Evolutionary conservation across 2,113 vertebrate species (phyloP), one percentile per base, ranked within the genome.

Genomic region (Pedetes capensis): DNA sequence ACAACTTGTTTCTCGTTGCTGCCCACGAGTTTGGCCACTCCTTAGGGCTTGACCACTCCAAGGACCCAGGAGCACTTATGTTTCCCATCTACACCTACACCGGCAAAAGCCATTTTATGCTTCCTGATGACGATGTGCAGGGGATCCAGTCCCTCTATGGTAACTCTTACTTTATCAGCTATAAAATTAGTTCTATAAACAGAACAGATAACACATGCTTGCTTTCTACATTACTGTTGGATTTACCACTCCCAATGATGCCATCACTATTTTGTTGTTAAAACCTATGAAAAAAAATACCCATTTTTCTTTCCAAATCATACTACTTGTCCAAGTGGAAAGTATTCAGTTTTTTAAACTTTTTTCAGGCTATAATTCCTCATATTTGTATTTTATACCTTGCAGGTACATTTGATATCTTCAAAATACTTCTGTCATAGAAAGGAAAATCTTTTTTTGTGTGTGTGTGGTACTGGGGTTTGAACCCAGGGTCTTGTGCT

Each of bases 81-180:
- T 99, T 98, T 96, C 99, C 99, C 4, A 83, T 99, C 89, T 99
- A 99, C 87, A 98, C 99, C 0, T 99, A 99, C 78, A 89, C 97
- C 2, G 97, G 97, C 63, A 98, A 98, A 78, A 94, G 32, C 47
- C 99, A 98, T 1, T 99, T 98, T 74, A 95, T 98, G 0, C 98
- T 99, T 89, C 97, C 99, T 86, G 98, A 99, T 64, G 99, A 99
- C 7, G 99, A 99, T 75, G 98, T 99, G 5, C 96, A 99, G 97
- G 99, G 99, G 13, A 99, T 99, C 93, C 99, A 99, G 95, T 98
- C 95, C 68, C 99, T 99, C 72, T 99, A 99, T 42, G 99, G 99
- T 99, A 95, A 93, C 88, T 34, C 42, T 55, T 53, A 32, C 20
- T 27, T 29, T 39, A 7, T n/a, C 17, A 59, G 2, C 3, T 86